Evolutionary conservation across 2,797 vertebrate species (phyloP).

Genomic region (Apogon hyalosoma): DNA sequence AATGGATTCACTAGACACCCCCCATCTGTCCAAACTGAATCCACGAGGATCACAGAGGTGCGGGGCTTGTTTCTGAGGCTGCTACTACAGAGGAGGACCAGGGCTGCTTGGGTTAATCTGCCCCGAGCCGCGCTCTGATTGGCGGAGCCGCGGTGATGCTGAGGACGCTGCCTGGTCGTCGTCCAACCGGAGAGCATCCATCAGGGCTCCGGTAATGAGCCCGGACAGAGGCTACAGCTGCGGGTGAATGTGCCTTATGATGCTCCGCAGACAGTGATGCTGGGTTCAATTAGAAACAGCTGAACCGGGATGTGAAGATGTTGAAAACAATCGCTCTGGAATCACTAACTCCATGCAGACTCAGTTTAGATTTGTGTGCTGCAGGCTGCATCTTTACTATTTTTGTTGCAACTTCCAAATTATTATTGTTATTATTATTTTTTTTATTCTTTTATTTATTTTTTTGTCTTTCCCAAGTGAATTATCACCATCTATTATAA

Average conservation of each 20-base stretch:
- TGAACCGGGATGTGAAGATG: constrained; percentile 11
- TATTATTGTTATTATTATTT: no score
- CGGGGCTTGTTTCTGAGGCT: constrained; percentile 54
- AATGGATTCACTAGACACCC: constrained; percentile 1
- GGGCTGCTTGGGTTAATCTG: constrained; percentile 69
- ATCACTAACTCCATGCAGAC: no score
- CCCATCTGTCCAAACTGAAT: constrained; percentile 35
- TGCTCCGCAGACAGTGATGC: constrained; percentile 14
- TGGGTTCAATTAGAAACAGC: constrained; percentile 12
- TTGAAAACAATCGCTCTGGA: not conserved
- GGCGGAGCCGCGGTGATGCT: constrained; percentile 75
- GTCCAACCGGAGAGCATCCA: constrained; percentile 67
- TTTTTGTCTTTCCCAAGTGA: no score
- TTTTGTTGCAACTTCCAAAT: no score
- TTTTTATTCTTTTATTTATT: no score
- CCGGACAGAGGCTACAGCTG: constrained; percentile 39
- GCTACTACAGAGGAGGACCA: constrained; percentile 64
- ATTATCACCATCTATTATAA: no score
- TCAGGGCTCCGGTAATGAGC: constrained; percentile 22
- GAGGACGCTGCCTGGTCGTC: constrained; percentile 71
- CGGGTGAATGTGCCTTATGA: constrained; percentile 6
- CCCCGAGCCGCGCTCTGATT: constrained; percentile 77
- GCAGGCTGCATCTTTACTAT: no score
- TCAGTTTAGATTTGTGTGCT: no score
- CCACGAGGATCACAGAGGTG: constrained; percentile 48